phyloP scores from a whole-genome alignment of 2,888 invertebrate species.

The Eilema caniola region DNA sequence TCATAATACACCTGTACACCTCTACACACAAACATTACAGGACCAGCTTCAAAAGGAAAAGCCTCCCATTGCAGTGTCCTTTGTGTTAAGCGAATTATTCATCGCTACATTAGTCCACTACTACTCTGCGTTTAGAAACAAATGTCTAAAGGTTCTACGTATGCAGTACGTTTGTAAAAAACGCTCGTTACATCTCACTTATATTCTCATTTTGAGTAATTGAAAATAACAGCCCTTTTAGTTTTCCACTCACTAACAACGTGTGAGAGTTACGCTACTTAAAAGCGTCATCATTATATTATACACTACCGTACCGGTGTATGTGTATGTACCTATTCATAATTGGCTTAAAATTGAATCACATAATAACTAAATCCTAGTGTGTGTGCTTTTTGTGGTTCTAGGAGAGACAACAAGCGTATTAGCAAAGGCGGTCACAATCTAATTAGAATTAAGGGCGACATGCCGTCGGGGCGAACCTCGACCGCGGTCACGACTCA shows the following conservation, averaged over 20 bases:
- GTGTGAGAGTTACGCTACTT: neutral
- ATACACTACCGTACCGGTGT: neutral
- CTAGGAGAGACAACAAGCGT: neutral
- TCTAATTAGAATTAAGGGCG: neutral
- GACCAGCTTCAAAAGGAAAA: neutral
- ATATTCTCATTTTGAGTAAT: neutral
- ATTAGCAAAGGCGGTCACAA: neutral
- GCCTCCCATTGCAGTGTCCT: neutral
- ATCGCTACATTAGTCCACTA: neutral
- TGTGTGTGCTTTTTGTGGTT: neutral
- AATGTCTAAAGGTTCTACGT: neutral
- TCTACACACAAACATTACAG: neutral
- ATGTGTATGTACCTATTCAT: neutral
- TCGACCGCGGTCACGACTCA: neutral
- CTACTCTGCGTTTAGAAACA: too few species aligned
- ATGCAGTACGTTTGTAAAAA: neutral
- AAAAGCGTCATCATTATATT: neutral
- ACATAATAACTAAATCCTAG: neutral
- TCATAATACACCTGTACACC: neutral
- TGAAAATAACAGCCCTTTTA: conserved; percentile 1
- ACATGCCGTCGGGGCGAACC: too few species aligned
- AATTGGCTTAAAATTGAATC: neutral
- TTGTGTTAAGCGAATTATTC: neutral
- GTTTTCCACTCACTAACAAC: neutral
- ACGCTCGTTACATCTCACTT: neutral